Base-by-base conservation (phyloP, 2,113 vertebrate species). In the Saccopteryx bilineata region DNA sequence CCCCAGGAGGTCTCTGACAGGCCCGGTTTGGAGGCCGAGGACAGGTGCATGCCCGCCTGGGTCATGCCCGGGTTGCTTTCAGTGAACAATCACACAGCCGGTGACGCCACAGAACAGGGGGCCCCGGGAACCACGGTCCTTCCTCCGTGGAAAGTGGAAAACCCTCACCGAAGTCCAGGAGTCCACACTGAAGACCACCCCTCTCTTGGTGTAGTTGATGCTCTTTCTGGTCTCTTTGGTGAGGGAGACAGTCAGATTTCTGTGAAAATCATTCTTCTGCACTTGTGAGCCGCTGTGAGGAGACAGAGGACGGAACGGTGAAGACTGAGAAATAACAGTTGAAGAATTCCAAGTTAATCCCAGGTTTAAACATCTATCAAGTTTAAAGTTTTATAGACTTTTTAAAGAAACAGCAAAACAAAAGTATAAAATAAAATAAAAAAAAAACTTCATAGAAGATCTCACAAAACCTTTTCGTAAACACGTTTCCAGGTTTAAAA, bases 101-200 rank as follows among this genome's bases (percentile, higher is more conserved):
- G 48, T 14, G 76, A 14, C 5, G 7, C 52, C 48, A 19, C 15
- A 23, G 19, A 52, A 74, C 2, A 7, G 21, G 52, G 15, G 15
- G 11, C 9, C 24, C 2, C 24, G 19, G 79, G 46, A 85, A 18
- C 10, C 18, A 15, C 13, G 60, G 26, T 5, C 48, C 13, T 2
- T 7, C 21, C 48, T 68, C 63, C 50, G 31, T 5, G 1, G 12
- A 28, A 14, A 79, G 39, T 10, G 11, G 23, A 28, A 54, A 46
- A 46, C 18, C 56, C 97, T 98, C 96, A 99, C 98, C 75, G 95
- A 96, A 85, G 98, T 97, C 98, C 98, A 98, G 46, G 98, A 89
- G 6, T 98, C 97, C 61, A 98, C 68, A 6, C 87, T 94, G 63
- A 98, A 99, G 86, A 94, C 95, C 93, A 98, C 98, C 68, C 99